A percentile compares a stretch with the other conserved stretches of the same genome.
These are phyloP conservation scores for Pristionchus fissidentatus DNA, from an alignment of 2,888 invertebrate species.

Conservation along the genomic window DNA sequence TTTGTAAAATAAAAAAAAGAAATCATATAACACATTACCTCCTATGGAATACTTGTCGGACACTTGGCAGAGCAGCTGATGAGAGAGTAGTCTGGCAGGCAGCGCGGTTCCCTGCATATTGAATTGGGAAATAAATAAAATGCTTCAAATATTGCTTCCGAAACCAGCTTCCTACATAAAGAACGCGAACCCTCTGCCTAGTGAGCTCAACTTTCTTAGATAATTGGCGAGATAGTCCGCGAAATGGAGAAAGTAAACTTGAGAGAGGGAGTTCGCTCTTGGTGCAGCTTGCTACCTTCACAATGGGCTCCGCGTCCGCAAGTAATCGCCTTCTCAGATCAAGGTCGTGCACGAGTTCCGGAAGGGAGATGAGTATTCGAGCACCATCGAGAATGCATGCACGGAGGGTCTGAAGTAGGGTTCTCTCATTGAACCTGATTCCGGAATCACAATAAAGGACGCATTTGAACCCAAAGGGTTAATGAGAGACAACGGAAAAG, in stretches of 20 bases:
- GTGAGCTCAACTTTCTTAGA: background rate
- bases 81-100: constrained; percentile 43
- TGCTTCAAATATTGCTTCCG: background rate
- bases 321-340: background rate
- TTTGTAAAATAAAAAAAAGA: background rate
- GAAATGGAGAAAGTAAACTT: too few species aligned
- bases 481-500: too few species aligned
- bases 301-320: background rate
- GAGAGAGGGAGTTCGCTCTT: too few species aligned
- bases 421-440: too few species aligned
- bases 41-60: constrained; percentile 44
- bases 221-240: too few species aligned
- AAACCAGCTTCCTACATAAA: too few species aligned
- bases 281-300: background rate
- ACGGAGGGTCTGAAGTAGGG: background rate
- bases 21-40: constrained; percentile 36
- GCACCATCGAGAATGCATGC: constrained; percentile 42
- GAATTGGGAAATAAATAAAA: background rate
- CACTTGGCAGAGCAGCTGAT: constrained; percentile 53
- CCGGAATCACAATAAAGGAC: too few species aligned
- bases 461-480: too few species aligned
- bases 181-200: background rate
- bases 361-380: constrained; percentile 9
- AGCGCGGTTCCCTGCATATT: background rate
- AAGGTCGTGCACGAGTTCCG: background rate